A percentile compares a stretch with the other conserved stretches of the same genome.
Conservation (phyloP, 2,797 vertebrate species). For the Oceanodroma leucorhoa region DNA sequence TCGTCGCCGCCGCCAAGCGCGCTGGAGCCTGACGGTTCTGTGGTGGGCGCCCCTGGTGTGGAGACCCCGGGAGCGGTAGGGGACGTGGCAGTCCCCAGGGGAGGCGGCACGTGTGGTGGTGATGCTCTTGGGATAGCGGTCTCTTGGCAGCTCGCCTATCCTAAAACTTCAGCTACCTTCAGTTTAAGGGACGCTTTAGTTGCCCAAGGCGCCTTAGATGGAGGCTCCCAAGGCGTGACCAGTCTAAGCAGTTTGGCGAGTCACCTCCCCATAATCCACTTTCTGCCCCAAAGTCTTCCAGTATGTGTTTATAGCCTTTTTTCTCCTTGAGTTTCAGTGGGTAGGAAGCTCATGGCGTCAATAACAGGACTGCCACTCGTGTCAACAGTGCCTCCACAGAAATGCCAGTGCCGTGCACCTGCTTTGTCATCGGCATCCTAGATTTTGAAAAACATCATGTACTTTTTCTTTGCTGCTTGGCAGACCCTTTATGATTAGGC, state of each 20-base stretch:
- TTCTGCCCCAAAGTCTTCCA: accelerated
- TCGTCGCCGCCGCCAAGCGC: too few relatives aligned
- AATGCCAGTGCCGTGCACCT: background rate
- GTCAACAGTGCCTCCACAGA: background rate
- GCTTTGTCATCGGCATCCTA: background rate
- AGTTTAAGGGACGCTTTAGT: background rate
- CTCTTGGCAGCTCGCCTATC: background rate
- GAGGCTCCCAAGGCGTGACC: background rate
- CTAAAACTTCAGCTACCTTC: background rate
- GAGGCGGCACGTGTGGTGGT: background rate
- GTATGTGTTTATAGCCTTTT: background rate
- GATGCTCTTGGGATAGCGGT: background rate
- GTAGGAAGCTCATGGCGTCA: background rate
- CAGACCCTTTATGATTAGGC: background rate
- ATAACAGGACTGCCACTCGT: background rate
- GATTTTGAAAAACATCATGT: background rate
- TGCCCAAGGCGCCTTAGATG: background rate
- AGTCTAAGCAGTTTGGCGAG: background rate
- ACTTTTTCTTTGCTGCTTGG: background rate
- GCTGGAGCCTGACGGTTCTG: too few relatives aligned
- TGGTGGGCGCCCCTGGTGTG: background rate
- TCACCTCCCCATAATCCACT: accelerated
- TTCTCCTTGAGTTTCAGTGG: background rate
- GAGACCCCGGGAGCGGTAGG: background rate
- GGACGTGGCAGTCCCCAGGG: background rate